Evolutionary conservation across 1,140 invertebrate species (phyloP).

Genomic region (Diorhabda elongata): DNA sequence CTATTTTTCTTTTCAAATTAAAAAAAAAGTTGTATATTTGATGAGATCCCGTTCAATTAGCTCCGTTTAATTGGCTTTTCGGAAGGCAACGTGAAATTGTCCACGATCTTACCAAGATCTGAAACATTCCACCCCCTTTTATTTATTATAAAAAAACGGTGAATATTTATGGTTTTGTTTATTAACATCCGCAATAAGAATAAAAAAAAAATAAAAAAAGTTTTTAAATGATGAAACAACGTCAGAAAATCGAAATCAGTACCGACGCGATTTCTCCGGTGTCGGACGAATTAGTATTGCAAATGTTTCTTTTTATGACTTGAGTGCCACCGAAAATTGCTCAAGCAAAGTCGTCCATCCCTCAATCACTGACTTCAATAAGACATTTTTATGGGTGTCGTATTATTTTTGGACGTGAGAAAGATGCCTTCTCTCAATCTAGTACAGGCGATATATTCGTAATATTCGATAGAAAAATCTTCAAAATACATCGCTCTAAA

Average conservation of each 20-base stretch:
- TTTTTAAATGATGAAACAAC: background rate
- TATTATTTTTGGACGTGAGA: conserved; percentile 21
- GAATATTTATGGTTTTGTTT: background rate
- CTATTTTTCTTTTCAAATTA: conserved; percentile 27
- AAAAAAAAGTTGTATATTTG: conserved; percentile 28
- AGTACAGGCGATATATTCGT: conserved; percentile 7
- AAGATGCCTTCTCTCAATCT: background rate
- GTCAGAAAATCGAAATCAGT: background rate
- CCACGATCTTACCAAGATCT: background rate
- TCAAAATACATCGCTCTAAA: no score
- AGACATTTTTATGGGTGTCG: conserved; percentile 16
- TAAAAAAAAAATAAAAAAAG: background rate
- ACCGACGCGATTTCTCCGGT: background rate
- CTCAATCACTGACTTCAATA: conserved; percentile 17
- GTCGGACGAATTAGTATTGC: background rate
- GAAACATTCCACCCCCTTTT: background rate
- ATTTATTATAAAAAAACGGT: background rate
- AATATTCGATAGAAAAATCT: no score
- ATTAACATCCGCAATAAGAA: background rate
- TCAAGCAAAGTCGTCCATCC: conserved; percentile 4
- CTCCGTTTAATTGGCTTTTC: conserved; percentile 22
- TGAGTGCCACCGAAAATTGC: background rate
- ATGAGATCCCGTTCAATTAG: conserved; percentile 24
- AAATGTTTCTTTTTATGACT: conserved; percentile 4
- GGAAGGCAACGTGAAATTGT: conserved; percentile 12